Evolutionary conservation across 1,140 invertebrate species (phyloP), one percentile per base, ranked within the genome.

Genomic region (Bemisia tabaci): DNA sequence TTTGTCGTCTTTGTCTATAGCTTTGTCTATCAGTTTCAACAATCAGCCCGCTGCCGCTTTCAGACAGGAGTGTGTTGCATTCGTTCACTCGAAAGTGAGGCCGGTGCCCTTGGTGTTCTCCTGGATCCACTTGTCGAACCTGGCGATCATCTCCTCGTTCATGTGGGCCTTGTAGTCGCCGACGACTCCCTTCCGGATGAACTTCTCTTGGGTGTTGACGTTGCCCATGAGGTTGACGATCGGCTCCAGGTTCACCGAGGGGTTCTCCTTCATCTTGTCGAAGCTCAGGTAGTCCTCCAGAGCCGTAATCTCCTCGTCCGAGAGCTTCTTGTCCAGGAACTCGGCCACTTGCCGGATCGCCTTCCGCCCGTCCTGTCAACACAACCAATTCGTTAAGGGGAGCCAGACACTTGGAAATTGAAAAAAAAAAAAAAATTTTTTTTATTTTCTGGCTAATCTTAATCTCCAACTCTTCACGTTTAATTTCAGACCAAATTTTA

Each of bases 131-230:
- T 83, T 73, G 73, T 94, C 88, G 70, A 93, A 91, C 71, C 79
- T 81, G 24, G 77, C 72, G 1, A 84, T 82, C 68, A 90, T 73
- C 70, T 89, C 86, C 1, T 83, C 78, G 1, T 83, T 82, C 84
- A 93, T 91, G 68, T 90, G 82, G 77, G 92, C 91, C 68, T 83
- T 85, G 87, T 89, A 92, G 74, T 93, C 90, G 0, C 91, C 91
- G 24, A 91, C 84, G 22, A 65, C 63, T 5, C 90, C 90, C 72
- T 90, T 90, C 21, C 89, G 79, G 59, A 91, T 89, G 71, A 92
- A 90, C 72, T 84, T 84, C 61, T 61, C 59, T 26, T 81, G 79
- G 74, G 67, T 80, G 22, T 79, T 75, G 62, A 79, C 74, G 0
- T 78, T 78, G 48, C 79, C 80, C 17, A 78, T 79, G 2, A 79